phyloP scores from a whole-genome alignment of 2,888 invertebrate genomes.

The Heteropelma amictum region DNA sequence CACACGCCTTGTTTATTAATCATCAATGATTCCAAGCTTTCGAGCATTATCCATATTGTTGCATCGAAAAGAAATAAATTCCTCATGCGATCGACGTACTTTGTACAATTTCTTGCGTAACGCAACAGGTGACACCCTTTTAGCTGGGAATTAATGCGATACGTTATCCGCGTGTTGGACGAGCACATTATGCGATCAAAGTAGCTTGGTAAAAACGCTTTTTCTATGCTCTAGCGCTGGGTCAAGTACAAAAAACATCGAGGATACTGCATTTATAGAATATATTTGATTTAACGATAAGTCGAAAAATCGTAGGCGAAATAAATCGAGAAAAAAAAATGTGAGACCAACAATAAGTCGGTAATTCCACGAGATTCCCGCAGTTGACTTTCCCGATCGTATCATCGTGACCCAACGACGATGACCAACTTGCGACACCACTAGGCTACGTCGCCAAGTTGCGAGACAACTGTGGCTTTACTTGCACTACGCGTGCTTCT shows the following conservation, averaged over 20 bases:
- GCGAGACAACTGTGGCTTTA: slow-evolving; percentile 11
- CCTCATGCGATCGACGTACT: background rate
- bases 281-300: background rate
- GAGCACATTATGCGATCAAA: background rate
- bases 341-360: background rate
- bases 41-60: too few species aligned
- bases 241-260: slow-evolving; percentile 44
- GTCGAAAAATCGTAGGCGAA: background rate
- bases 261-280: slow-evolving; percentile 2
- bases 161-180: background rate
- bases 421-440: slow-evolving; percentile 51
- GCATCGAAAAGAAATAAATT: too few species aligned
- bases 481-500: background rate
- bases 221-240: slow-evolving; percentile 41
- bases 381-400: slow-evolving; percentile 54
- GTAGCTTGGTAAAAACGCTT: slow-evolving; percentile 36
- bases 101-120: background rate
- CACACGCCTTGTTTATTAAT: too few species aligned
- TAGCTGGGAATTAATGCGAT: background rate
- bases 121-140: slow-evolving; percentile 4
- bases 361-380: slow-evolving; percentile 41
- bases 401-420: slow-evolving; percentile 50
- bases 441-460: slow-evolving; percentile 21
- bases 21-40: too few species aligned
- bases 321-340: background rate